Evolutionary conservation across 2,113 vertebrate species (phyloP).

Genomic region (Beaufortia kweichowensis): DNA sequence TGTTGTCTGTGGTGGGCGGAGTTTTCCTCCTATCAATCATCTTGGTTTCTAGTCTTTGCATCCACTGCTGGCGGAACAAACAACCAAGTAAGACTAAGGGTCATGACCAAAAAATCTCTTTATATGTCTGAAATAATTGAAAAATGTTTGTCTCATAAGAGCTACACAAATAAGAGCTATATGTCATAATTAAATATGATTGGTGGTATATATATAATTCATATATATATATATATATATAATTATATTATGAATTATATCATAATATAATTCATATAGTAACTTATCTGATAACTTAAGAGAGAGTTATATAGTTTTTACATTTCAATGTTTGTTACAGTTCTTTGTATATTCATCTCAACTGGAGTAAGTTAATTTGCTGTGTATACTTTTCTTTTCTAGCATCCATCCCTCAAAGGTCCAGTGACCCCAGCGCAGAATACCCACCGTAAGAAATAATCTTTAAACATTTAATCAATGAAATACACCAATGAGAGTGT

Average conservation of each 20-base stretch:
- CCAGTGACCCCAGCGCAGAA: slow-evolving; percentile 25
- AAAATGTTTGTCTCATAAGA: not conserved
- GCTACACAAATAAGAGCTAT: too few species aligned
- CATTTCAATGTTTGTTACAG: too few species aligned
- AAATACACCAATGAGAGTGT: not conserved
- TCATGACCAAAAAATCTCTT: not conserved
- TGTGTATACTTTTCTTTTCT: not conserved
- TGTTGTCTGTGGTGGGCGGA: slow-evolving; percentile 42
- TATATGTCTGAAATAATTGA: not conserved
- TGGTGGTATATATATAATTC: not conserved
- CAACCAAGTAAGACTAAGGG: slow-evolving; percentile 49
- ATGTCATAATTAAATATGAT: not conserved
- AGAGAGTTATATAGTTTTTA: not conserved
- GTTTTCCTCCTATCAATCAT: slow-evolving; percentile 49
- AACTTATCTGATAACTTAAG: not conserved
- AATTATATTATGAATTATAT: too few species aligned
- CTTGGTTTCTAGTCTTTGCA: slow-evolving; percentile 47
- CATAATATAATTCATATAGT: too few species aligned
- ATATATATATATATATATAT: not conserved
- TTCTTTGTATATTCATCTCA: not conserved
- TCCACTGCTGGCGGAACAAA: slow-evolving; percentile 46
- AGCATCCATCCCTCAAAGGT: slow-evolving; percentile 26
- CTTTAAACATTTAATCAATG: not conserved
- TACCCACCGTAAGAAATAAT: slow-evolving; percentile 2
- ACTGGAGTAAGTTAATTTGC: not conserved